Conservation (phyloP, 1,140 invertebrate species). For the Brachionus paranguensis region DNA sequence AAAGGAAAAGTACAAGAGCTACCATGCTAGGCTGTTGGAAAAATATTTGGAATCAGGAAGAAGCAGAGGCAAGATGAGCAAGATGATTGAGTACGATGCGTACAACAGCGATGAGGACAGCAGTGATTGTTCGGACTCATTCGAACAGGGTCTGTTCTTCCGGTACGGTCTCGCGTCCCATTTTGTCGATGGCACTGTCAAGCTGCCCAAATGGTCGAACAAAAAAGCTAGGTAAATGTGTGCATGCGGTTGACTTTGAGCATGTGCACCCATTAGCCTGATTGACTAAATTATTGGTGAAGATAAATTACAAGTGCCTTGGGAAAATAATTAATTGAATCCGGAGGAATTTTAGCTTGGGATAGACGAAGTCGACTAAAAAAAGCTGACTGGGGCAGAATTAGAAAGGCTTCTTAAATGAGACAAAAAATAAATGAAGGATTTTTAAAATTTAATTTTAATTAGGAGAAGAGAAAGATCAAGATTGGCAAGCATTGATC, state of each 20-base stretch:
- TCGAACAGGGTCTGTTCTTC: not conserved
- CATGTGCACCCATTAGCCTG: not conserved
- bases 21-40: not conserved
- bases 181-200: not conserved
- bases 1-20: slow-evolving; percentile 30
- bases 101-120: slow-evolving; percentile 13
- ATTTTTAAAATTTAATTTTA: not conserved
- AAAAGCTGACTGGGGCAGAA: not conserved
- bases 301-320: not conserved
- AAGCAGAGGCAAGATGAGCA: slow-evolving; percentile 23
- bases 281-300: not conserved
- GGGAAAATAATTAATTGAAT: not conserved
- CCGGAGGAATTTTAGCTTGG: not conserved
- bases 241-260: not conserved
- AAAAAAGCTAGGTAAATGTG: not conserved
- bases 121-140: not conserved
- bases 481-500: slow-evolving; percentile 17
- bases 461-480: not conserved
- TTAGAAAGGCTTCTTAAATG: not conserved
- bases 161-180: not conserved
- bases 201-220: slow-evolving; percentile 9
- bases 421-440: not conserved
- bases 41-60: slow-evolving; percentile 8
- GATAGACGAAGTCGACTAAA: not conserved
- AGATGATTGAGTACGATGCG: not conserved